Base-by-base conservation (phyloP, 64 coral and sea anemone species). In the Stylophora pistillata region DNA sequence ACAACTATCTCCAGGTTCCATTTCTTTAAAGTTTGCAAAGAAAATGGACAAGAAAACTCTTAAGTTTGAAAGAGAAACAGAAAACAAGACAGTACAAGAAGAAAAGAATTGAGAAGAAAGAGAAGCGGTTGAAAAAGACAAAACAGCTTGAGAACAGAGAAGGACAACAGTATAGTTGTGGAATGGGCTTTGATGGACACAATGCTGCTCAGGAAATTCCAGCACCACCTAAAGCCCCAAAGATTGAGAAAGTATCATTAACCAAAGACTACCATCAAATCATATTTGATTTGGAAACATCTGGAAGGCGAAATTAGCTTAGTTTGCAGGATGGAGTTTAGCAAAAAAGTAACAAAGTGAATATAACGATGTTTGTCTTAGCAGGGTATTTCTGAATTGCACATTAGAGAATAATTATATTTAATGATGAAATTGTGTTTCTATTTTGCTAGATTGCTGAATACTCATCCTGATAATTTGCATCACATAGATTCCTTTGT, bases 1-100 rank as follows among this genome's bases (percentile, higher is more conserved):
- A 52, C 73, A 76, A 53, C 37, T 76, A 53, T 76, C 73, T 76
- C 73, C 73, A 53, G 73, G 73, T 53, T 52, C 32, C 32, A 53
- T 53, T 52, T 76, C 33, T 52, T 52, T 53, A 76, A 76, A 76
- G 13, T 52, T 53, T 52, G 32, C 73, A 76, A 52, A 76, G 14
- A 76, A 76, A 76, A 52, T 76, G 32, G 32, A 76, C 73, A 76
- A 52, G 32, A 76, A 0, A 52, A 76, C 53, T 0, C 32, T n/a
- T 52, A 17, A 76, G 15, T 7, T 20, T 41, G 2, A 74, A 34
- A 41, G 72, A 14, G 32, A 52, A 20, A 17, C 9, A 15, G 21
- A 7, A 6, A 11, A 74, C 30, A 16, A 74, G 41, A 34, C 15
- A 74, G 16, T 74, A 41, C 6, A 74, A 47, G 27, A 31, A 18